Evolutionary conservation across 2,888 invertebrate genomes (phyloP), one percentile per base, ranked within the genome.

Genomic region (Ptilodon capucinus): DNA sequence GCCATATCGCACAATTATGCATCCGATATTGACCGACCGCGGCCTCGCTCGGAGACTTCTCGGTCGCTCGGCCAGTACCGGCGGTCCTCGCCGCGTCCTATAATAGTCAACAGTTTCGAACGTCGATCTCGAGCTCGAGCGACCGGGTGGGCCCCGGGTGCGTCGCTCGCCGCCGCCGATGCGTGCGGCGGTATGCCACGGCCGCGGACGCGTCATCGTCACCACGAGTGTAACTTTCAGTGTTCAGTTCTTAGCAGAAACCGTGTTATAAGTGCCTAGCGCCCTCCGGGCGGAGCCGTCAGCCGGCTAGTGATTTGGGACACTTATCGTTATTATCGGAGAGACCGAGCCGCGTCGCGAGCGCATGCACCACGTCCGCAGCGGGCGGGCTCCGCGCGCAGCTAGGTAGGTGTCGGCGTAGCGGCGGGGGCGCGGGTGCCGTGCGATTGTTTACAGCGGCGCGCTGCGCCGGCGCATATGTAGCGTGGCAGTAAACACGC

Each of bases 401-500:
- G 38, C 38, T n/a, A 19, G 45, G 34, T 32, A 30, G n/a, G 25
- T 14, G 21, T 7, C 11, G 14, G 43, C 34, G 35, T 23, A 16
- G 21, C 34, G 40, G 42, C 32, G n/a, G 36, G n/a, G 14, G 47
- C 40, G 19, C 40, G 47, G 25, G 28, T 16, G 44, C 55, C 41
- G 48, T 54, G 72, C 68, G 51, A 51, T 60, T 68, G 65, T 60
- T 62, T 64, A 63, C 61, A 42, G 52, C 48, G 36, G 40, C 46
- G 52, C 52, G 54, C 57, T 42, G 58, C 57, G 57, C 56, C 53
- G 64, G 59, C 59, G 65, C 70, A 57, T 61, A 64, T 64, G 65
- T 64, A 67, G 64, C 68, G 60, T 45, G 54, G 60, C 61, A 63
- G 54, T 68, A 67, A 60, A 60, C 65, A 68, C 62, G 60, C 58